A percentile compares a stretch with the other conserved stretches of the same genome.
Evolutionary conservation across 1,140 invertebrate species (phyloP).

Genomic region (Sinonovacula constricta): DNA sequence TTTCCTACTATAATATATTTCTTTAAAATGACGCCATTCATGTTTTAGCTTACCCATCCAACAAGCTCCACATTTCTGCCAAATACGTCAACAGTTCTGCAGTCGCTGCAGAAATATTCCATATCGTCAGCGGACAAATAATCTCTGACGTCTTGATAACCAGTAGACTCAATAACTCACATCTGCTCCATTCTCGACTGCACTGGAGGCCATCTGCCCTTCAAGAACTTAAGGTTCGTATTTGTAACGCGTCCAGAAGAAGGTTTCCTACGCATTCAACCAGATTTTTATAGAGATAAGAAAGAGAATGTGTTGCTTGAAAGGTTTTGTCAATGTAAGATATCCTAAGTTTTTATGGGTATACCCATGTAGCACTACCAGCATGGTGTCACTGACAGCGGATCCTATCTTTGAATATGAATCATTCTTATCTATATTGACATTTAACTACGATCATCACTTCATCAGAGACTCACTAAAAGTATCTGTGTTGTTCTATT

Average conservation of each 20-base stretch:
- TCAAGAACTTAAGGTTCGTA: constrained; percentile 81
- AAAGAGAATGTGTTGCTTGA: no score
- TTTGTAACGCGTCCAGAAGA: no score
- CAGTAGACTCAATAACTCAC: constrained; percentile 89
- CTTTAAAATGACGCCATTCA: not conserved
- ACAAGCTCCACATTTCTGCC: constrained; percentile 55
- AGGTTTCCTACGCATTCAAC: no score
- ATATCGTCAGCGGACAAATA: constrained; percentile 58
- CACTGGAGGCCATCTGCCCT: constrained; percentile 88
- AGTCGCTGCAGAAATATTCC: constrained; percentile 57
- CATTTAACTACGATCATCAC: no score
- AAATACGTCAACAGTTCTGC: constrained; percentile 61
- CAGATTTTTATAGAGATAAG: no score
- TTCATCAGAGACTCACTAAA: no score
- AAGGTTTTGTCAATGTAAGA: not conserved
- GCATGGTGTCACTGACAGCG: not conserved
- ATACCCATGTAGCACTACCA: not conserved
- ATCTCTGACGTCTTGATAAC: constrained; percentile 80
- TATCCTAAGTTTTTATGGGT: not conserved
- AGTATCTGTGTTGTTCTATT: no score
- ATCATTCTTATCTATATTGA: no score
- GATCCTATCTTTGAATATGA: no score
- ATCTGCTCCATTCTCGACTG: constrained; percentile 87
- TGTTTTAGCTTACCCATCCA: constrained; percentile 53
- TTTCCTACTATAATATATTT: not conserved